A percentile compares a stretch with the other conserved stretches of the same genome.
Evolutionary conservation across 2,888 invertebrate species (phyloP).

Genomic region (Erynnis tages): DNA sequence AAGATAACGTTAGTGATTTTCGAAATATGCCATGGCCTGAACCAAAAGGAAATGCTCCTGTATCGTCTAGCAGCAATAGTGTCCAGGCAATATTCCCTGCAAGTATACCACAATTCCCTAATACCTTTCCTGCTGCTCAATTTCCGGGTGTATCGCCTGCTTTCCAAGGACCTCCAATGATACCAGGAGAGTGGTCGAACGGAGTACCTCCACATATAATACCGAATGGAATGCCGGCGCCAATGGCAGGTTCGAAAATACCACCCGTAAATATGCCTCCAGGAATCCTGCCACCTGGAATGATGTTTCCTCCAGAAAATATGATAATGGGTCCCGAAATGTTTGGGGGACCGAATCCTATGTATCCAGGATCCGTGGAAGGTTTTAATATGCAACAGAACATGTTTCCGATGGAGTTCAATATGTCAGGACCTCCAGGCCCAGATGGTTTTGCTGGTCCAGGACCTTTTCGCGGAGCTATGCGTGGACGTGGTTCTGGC

Average conservation of each 20-base stretch:
- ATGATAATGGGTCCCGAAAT: constrained; percentile 75
- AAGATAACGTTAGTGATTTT: constrained; percentile 90
- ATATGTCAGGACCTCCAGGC: constrained; percentile 68
- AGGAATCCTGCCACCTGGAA: constrained; percentile 55
- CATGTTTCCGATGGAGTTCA: constrained; percentile 77
- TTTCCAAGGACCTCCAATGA: constrained; percentile 66
- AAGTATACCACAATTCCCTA: constrained; percentile 69
- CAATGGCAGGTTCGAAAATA: constrained; percentile 54
- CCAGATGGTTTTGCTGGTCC: constrained; percentile 62
- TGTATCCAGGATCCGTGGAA: constrained; percentile 63
- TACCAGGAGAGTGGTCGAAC: constrained; percentile 65
- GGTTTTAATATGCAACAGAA: constrained; percentile 71
- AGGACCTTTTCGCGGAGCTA: constrained; percentile 77
- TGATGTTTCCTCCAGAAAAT: constrained; percentile 74
- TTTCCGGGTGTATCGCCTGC: constrained; percentile 64
- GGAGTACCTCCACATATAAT: constrained; percentile 63
- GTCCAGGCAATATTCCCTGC: constrained; percentile 74
- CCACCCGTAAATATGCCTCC: constrained; percentile 59
- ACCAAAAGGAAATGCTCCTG: constrained; percentile 85
- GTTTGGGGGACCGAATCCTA: constrained; percentile 58
- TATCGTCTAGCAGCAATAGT: constrained; percentile 44
- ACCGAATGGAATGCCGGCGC: constrained; percentile 59
- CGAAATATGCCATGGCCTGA: constrained; percentile 91
- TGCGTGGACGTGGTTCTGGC: constrained; percentile 77
- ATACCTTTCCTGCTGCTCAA: constrained; percentile 69